Base-by-base conservation (phyloP, 1,140 invertebrate species). In the Macrobrachium nipponense region DNA sequence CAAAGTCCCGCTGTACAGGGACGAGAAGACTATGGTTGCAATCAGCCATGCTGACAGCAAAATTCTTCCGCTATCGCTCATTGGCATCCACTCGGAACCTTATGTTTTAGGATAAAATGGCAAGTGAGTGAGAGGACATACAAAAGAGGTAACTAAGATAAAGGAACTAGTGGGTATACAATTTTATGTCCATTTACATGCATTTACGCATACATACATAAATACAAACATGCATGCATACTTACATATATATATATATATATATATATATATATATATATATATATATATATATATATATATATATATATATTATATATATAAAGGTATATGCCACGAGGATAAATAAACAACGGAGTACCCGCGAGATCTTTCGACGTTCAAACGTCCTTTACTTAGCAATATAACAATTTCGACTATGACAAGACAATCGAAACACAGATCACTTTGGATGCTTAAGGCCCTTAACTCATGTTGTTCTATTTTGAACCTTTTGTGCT, bases 1-100 rank as follows among this genome's bases (percentile, higher is more conserved):
- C 15, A 83, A 61, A 70, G 64, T 83, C 58, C 81, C 72, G 59
- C 81, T 51, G 81, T 83, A 83, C 18, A 61, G 75, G 36, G 81
- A 76, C 17, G 61, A 43, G 72, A 83, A 83, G 7, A 83, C 60
- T 27, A 83, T 18, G 23, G 81, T 62, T n/a, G 81, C 81, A 60
- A 83, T 14, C 20, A 83, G 60, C 81, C 81, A 83, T 2, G 81
- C 58, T 15, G 81, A 20, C 59, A 73, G 70, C 7, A 83, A 10
- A 36, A 76, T 18, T 6, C 81, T 72, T 14, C 81, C 72, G 18
- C 59, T 72, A 17, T 83, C 60, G 17, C 23, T 61, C 18, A 7
- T 17, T 15, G 81, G 81, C 12, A 83, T 12, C 81, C 81, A 83
- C 36, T 76, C 23, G 1, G 72, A 73, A 20, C 81, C 81, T 83